Evolutionary conservation across 2,113 vertebrate species (phyloP).

Genomic region (Tauraco erythrolophus): DNA sequence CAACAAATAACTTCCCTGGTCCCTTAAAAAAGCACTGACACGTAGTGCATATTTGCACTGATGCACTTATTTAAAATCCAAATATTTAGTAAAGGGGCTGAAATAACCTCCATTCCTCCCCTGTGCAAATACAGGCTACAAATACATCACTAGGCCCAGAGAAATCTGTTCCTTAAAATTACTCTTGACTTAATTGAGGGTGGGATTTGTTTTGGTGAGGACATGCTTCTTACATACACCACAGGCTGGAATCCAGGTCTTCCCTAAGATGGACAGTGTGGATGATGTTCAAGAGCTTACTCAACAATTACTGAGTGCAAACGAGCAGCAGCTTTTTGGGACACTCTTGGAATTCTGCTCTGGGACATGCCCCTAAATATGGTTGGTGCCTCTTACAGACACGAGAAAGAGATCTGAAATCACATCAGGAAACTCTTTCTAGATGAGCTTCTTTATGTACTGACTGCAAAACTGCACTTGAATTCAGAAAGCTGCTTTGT

Average conservation of each 20-base stretch:
- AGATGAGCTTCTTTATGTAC: neutral
- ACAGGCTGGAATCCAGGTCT: neutral
- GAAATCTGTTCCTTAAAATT: neutral
- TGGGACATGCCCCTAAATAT: neutral
- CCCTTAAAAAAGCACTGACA: neutral
- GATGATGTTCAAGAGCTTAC: neutral
- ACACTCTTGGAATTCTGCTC: neutral
- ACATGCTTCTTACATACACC: neutral
- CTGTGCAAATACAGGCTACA: neutral
- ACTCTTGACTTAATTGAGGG: neutral
- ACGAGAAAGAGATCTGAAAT: neutral
- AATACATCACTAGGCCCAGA: neutral
- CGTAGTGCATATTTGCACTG: neutral
- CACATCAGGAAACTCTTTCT: neutral
- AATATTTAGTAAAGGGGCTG: conserved; percentile 34
- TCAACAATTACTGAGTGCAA: neutral
- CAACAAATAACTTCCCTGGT: neutral
- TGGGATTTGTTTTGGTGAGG: neutral
- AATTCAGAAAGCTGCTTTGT: neutral
- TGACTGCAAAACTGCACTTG: neutral
- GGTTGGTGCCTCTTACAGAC: neutral
- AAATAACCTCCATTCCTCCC: neutral
- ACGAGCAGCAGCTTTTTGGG: neutral
- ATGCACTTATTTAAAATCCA: neutral
- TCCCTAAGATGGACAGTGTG: neutral